These are phyloP conservation scores for Drosophila fuyamai DNA, from an alignment of 1,140 invertebrate species.

Conservation along the genomic window DNA sequence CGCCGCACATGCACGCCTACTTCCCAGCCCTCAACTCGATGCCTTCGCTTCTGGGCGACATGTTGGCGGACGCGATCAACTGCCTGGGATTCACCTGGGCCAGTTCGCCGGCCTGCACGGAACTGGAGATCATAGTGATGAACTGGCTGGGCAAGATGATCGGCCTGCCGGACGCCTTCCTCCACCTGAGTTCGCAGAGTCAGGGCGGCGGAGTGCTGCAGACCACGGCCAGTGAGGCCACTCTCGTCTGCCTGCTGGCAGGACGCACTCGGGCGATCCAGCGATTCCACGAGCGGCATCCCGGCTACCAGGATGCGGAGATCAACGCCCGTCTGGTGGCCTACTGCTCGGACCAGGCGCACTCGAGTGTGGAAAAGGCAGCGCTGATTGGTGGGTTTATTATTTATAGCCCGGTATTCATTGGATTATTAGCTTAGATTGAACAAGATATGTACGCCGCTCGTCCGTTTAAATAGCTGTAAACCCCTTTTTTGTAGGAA, in stretches of 20 bases:
- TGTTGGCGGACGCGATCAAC: slow-evolving; percentile 97
- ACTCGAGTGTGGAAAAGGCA: slow-evolving; percentile 98
- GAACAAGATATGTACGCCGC: no score
- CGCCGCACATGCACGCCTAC: slow-evolving; percentile 98
- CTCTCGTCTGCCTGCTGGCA: slow-evolving; percentile 94
- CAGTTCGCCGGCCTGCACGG: slow-evolving; percentile 97
- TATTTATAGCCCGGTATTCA: no score
- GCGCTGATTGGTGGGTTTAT: slow-evolving; percentile 89
- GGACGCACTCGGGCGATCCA: slow-evolving; percentile 94
- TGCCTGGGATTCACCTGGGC: slow-evolving; percentile 96
- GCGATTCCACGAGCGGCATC: slow-evolving; percentile 87
- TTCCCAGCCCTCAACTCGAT: slow-evolving; percentile 98
- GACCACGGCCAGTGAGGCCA: slow-evolving; percentile 96
- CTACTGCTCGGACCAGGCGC: slow-evolving; percentile 98
- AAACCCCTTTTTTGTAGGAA: no score
- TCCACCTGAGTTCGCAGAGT: slow-evolving; percentile 90
- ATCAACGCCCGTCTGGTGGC: slow-evolving; percentile 96
- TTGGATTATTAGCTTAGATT: no score
- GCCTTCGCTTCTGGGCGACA: slow-evolving; percentile 97
- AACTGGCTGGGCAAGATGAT: slow-evolving; percentile 99
- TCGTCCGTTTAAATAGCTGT: no score
- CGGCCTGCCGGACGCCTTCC: slow-evolving; percentile 94
- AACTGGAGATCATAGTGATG: slow-evolving; percentile 98
- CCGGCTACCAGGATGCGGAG: slow-evolving; percentile 92
- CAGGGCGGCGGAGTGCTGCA: slow-evolving; percentile 97